Conservation (phyloP, 2,888 invertebrate genomes). For the Tipula vernalis region DNA sequence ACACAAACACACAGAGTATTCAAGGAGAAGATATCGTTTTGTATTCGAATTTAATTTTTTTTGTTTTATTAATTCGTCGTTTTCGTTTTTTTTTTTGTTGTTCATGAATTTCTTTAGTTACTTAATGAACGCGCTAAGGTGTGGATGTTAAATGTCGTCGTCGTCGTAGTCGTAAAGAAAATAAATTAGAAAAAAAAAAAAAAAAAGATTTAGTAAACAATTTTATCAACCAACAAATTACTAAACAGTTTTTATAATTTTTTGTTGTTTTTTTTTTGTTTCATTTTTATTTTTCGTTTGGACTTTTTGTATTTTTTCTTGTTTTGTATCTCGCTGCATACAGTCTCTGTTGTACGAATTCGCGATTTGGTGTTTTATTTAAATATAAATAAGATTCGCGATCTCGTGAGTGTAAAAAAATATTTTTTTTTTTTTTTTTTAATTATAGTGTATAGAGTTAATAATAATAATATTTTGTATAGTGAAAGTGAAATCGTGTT, state of each 20-base stretch:
- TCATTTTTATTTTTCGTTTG: background rate
- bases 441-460: background rate
- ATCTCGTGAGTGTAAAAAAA: background rate
- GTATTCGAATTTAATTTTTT: background rate
- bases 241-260: background rate
- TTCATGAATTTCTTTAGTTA: background rate
- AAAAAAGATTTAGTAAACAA: background rate
- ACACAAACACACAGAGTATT: no score
- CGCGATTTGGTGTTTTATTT: background rate
- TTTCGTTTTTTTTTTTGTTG: background rate
- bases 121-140: background rate
- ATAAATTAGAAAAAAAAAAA: background rate
- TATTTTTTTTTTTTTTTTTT: no score
- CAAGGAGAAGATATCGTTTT: background rate
- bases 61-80: background rate
- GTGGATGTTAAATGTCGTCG: background rate
- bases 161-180: background rate
- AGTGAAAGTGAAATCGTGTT: background rate
- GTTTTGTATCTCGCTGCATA: background rate
- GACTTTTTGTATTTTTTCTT: background rate
- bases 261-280: background rate
- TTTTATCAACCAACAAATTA: background rate
- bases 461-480: background rate
- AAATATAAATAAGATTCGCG: background rate
- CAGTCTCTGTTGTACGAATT: background rate